These are phyloP conservation scores for Cryptocheilus praepositus DNA, from an alignment of 2,888 invertebrate species.

Conservation along the genomic window DNA sequence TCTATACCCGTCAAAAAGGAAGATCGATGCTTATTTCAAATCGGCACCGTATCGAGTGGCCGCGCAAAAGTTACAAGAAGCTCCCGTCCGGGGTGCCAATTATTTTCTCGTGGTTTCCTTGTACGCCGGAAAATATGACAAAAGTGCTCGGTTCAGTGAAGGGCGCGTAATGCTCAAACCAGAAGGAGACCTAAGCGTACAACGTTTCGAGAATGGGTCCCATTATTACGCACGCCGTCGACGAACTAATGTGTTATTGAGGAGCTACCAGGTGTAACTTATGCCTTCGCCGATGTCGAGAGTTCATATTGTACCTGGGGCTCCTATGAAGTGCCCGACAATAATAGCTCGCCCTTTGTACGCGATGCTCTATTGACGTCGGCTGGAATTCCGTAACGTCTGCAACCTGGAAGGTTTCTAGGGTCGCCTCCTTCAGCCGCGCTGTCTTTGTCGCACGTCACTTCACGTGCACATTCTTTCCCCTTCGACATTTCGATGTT, in stretches of 20 bases:
- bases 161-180: constrained; percentile 28
- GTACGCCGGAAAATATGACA: constrained; percentile 39
- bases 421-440: constrained; percentile 1
- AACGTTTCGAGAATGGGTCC: constrained; percentile 44
- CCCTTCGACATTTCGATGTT: neutral
- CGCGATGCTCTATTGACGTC: constrained; percentile 59
- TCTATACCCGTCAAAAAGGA: too few relatives aligned
- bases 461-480: too few relatives aligned
- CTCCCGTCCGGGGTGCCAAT: constrained; percentile 56
- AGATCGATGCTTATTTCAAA: too few relatives aligned
- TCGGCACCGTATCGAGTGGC: constrained; percentile 41
- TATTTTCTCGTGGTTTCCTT: constrained; percentile 64
- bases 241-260: constrained; percentile 62
- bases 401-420: constrained; percentile 43
- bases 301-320: constrained; percentile 58
- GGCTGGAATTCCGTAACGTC: constrained; percentile 61
- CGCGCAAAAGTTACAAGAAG: neutral
- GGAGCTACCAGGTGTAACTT: constrained; percentile 66
- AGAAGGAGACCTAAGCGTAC: constrained; percentile 30
- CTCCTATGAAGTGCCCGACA: constrained; percentile 55
- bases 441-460: constrained; percentile 5
- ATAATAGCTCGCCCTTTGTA: constrained; percentile 60
- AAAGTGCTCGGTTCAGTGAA: constrained; percentile 27
- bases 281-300: constrained; percentile 50
- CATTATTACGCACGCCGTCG: constrained; percentile 48